Evolutionary conservation across 2,888 invertebrate genomes (phyloP).

Genomic region (Scaptomyza cyrtandrae): DNA sequence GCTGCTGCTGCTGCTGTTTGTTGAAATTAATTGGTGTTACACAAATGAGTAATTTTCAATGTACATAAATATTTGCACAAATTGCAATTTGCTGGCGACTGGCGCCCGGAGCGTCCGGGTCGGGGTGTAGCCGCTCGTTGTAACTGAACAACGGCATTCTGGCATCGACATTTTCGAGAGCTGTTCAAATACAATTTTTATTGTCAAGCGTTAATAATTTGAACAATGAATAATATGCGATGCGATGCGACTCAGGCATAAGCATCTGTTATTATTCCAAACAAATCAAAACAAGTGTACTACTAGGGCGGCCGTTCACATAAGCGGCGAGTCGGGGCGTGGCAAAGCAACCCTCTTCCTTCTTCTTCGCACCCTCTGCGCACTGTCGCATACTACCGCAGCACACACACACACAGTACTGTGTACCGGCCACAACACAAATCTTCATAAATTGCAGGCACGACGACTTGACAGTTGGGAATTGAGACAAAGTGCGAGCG

Average conservation of each 20-base stretch:
- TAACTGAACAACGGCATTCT: not conserved
- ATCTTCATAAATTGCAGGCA: conserved; percentile 81
- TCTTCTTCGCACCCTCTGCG: not conserved
- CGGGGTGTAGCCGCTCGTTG: not conserved
- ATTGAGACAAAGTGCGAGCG: conserved; percentile 74
- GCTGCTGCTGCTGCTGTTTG: conserved; percentile 71
- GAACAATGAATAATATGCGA: conserved; percentile 82
- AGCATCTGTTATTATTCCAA: conserved; percentile 84
- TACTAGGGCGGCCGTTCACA: conserved; percentile 49
- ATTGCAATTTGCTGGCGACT: conserved; percentile 74
- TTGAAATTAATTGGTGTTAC: conserved; percentile 81
- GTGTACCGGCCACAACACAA: conserved; percentile 68
- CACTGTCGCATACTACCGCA: not conserved
- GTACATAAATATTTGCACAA: conserved; percentile 83
- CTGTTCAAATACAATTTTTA: conserved; percentile 79
- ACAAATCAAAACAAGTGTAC: conserved; percentile 84
- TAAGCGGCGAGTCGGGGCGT: conserved; percentile 64
- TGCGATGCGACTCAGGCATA: conserved; percentile 36
- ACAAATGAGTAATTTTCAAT: conserved; percentile 82
- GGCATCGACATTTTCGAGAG: conserved; percentile 57
- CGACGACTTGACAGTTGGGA: conserved; percentile 65
- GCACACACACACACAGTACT: too few species aligned
- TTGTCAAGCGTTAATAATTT: conserved; percentile 83
- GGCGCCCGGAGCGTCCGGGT: conserved; percentile 23
- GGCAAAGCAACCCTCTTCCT: conserved; percentile 28